Evolutionary conservation across 1,140 invertebrate genomes (phyloP).

Genomic region (Sitobion miscanthi): DNA sequence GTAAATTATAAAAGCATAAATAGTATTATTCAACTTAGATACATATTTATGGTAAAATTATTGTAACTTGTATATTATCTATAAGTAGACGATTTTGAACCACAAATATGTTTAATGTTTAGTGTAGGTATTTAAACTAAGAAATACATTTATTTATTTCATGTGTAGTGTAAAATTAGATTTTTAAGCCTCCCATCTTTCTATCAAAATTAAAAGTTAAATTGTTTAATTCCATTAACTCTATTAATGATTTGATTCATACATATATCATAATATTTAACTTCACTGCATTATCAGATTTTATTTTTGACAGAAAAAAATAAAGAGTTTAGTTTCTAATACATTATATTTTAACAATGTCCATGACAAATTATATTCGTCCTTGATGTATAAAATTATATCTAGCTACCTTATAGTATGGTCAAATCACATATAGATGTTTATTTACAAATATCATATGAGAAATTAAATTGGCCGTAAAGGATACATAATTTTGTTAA

Average conservation of each 20-base stretch:
- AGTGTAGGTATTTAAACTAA: background rate
- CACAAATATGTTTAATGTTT: background rate
- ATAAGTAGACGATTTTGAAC: background rate
- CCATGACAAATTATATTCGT: background rate
- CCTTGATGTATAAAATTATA: background rate
- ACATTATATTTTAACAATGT: background rate
- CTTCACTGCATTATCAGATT: background rate
- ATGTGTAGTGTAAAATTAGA: background rate
- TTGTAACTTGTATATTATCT: background rate
- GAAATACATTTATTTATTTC: background rate
- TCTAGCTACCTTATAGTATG: background rate
- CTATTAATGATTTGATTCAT: no score
- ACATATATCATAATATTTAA: background rate
- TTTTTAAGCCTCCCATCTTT: background rate
- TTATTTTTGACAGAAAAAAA: background rate
- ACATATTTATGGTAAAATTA: background rate
- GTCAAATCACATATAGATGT: background rate
- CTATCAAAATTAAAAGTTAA: background rate
- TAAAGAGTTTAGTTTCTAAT: background rate
- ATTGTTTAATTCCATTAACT: no score
- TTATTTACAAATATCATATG: background rate
- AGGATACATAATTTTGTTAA: background rate
- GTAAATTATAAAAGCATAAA: background rate
- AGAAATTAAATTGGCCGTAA: constrained; percentile 6
- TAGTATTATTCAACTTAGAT: background rate